phyloP scores from a whole-genome alignment of 2,113 vertebrate genomes.

The Mormoops blainvillei region DNA sequence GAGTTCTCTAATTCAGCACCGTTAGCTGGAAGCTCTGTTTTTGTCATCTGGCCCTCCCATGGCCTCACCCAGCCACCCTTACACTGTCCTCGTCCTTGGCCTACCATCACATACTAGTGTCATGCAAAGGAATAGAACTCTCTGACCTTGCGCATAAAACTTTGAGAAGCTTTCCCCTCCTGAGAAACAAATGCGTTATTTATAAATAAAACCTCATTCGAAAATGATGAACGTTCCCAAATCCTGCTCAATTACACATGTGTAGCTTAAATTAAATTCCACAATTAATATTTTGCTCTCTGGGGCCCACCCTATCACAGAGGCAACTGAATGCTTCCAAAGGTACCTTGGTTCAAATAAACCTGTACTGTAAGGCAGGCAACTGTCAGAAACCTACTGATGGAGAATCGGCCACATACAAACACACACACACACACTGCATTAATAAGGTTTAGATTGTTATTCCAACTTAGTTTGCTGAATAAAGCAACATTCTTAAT shows the following conservation, averaged over 20 bases:
- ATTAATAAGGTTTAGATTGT: neutral
- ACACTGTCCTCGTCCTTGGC: fast-evolving
- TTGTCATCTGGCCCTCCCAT: fast-evolving
- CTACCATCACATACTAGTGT: neutral
- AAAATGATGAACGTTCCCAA: neutral
- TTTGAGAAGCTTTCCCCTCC: neutral
- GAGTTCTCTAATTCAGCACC: neutral
- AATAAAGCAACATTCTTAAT: neutral
- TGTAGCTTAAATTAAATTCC: constrained; percentile 27
- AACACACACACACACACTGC: neutral
- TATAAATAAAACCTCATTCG: neutral
- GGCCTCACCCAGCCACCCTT: no score
- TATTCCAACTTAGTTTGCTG: neutral
- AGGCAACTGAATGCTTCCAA: neutral
- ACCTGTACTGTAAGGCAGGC: neutral
- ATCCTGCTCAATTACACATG: neutral
- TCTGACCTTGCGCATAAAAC: no score
- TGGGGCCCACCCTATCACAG: neutral
- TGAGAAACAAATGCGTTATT: neutral
- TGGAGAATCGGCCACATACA: neutral
- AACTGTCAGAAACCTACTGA: neutral
- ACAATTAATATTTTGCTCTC: neutral
- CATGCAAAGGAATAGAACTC: neutral
- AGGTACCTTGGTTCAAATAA: neutral
- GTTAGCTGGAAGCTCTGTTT: neutral